Evolutionary conservation across 1,140 invertebrate species (phyloP).

Genomic region (Drosophila nasuta): DNA sequence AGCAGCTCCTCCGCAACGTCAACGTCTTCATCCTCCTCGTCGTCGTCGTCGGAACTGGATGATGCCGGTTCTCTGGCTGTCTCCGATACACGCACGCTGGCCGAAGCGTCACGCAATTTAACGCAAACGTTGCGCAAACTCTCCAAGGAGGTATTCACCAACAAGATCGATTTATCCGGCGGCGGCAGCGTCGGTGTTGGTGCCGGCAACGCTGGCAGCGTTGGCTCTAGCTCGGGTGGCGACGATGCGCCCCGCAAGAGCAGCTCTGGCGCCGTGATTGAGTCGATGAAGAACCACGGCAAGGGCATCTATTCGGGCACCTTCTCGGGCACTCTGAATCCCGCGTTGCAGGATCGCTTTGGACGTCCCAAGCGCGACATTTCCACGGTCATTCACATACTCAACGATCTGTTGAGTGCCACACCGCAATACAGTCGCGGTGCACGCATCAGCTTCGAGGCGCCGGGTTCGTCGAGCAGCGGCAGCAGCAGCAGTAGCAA

Average conservation of each 20-base stretch:
- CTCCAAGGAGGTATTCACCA: slow-evolving; percentile 93
- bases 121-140: slow-evolving; percentile 96
- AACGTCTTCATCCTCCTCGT: too few relatives aligned
- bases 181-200: slow-evolving; percentile 10
- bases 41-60: slow-evolving; percentile 37
- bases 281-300: slow-evolving; percentile 96
- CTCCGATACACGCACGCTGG: slow-evolving; percentile 90
- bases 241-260: slow-evolving; percentile 85
- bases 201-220: slow-evolving; percentile 4
- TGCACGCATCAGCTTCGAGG: slow-evolving; percentile 85
- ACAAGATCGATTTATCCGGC: slow-evolving; percentile 86
- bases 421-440: slow-evolving; percentile 88
- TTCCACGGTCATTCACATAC: slow-evolving; percentile 97
- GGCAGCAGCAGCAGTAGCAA: slow-evolving; percentile 60
- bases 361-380: slow-evolving; percentile 96
- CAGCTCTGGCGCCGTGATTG: slow-evolving; percentile 94
- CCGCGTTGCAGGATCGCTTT: slow-evolving; percentile 95
- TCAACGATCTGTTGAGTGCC: slow-evolving; percentile 96
- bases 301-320: slow-evolving; percentile 95
- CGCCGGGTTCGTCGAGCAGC: slow-evolving; percentile 53
- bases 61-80: slow-evolving; percentile 81
- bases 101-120: slow-evolving; percentile 95
- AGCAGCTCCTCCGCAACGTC: not conserved
- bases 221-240: slow-evolving; percentile 10
- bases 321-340: slow-evolving; percentile 95